Conservation (phyloP, 2,797 vertebrate genomes). For the Coregonus suidteri region DNA sequence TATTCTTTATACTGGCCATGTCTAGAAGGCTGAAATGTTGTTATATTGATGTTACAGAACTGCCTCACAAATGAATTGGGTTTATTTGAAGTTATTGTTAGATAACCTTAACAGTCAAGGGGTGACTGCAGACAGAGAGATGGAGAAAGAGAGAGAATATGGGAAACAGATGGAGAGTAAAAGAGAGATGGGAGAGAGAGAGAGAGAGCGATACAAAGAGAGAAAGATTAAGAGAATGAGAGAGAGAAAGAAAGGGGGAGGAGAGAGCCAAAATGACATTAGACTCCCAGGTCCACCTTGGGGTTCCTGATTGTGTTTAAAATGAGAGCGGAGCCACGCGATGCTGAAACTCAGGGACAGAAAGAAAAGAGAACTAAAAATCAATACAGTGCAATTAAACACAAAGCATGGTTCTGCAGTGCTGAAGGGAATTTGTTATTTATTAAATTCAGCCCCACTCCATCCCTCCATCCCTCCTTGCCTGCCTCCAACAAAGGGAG, state of each 20-base stretch:
- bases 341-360: constrained; percentile 51
- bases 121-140: constrained; percentile 17
- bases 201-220: background rate
- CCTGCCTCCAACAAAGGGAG: constrained; percentile 64
- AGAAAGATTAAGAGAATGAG: constrained; percentile 32
- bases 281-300: constrained; percentile 63
- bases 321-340: constrained; percentile 69
- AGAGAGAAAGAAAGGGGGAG: background rate
- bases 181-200: background rate
- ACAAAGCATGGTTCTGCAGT: constrained; percentile 71
- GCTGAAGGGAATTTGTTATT: constrained; percentile 75
- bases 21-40: constrained; percentile 28
- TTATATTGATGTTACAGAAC: constrained; percentile 30
- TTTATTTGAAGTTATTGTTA: constrained; percentile 35
- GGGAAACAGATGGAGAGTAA: background rate
- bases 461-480: constrained; percentile 46
- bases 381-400: constrained; percentile 82
- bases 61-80: constrained; percentile 29
- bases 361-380: constrained; percentile 63
- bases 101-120: constrained; percentile 50
- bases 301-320: constrained; percentile 75
- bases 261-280: constrained; percentile 57
- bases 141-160: background rate
- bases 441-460: constrained; percentile 72
- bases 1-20: background rate